Evolutionary conservation across 2,888 invertebrate genomes (phyloP).

Genomic region (Drosophila putrida): DNA sequence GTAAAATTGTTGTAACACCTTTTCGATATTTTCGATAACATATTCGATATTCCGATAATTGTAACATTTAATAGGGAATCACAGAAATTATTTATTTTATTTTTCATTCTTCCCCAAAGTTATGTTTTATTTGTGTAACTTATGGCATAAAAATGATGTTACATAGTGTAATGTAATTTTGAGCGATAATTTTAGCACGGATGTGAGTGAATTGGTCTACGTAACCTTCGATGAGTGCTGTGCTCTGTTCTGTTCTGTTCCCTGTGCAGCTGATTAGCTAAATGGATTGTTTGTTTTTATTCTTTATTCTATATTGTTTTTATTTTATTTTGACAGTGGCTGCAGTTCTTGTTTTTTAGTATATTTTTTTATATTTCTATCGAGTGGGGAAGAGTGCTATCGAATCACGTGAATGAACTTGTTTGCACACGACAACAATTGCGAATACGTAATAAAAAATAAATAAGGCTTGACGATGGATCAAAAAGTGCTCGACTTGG

Average conservation of each 20-base stretch:
- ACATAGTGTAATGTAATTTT: constrained; percentile 33
- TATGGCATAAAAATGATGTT: constrained; percentile 3
- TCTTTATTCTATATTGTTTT: constrained; percentile 30
- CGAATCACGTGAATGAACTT: constrained; percentile 71
- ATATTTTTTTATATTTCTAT: constrained; percentile 13
- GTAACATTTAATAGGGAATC: too few species aligned
- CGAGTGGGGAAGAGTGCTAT: constrained; percentile 17
- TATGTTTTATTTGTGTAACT: neutral
- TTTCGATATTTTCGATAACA: too few species aligned
- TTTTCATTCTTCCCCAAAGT: neutral
- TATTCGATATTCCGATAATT: too few species aligned
- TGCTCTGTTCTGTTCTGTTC: constrained; percentile 47
- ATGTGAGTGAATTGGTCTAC: constrained; percentile 18
- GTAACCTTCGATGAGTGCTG: constrained; percentile 48
- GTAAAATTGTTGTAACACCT: too few species aligned
- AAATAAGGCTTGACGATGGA: constrained; percentile 5
- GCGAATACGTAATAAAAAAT: constrained; percentile 22
- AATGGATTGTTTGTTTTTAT: constrained; percentile 30
- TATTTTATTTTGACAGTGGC: constrained; percentile 30
- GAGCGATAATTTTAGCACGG: constrained; percentile 18
- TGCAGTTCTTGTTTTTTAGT: constrained; percentile 15
- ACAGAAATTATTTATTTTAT: neutral
- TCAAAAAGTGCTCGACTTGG: neutral
- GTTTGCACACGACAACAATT: constrained; percentile 58
- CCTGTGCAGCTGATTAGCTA: constrained; percentile 56